Evolutionary conservation across 2,888 invertebrate genomes (phyloP), one percentile per base, ranked within the genome.

Genomic region (Sialis fuliginosa): DNA sequence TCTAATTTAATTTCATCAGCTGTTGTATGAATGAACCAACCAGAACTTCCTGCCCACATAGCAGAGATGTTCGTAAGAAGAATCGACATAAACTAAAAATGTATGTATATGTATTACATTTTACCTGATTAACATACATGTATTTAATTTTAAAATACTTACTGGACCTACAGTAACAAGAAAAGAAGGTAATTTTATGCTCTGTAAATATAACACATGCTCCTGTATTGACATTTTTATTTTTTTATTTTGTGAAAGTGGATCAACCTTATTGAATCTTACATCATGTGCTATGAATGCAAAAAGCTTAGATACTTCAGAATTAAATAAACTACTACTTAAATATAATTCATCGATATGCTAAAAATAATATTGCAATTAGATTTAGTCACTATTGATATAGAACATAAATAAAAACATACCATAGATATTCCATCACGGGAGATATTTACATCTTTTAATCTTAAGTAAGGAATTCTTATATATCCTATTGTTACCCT

Each of bases 301-400:
- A 4, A 90, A 67, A 9, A 89, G 64, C 62, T 90, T 90, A 22
- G 85, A 86, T 46, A 89, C 82, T 55, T 89, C 89, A 2, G 88
- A 87, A 61, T 87, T 90, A 54, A 90, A 78, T 59, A 88, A 81
- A 65, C 88, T 90, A 61, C 89, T 90, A 47, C 84, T 78, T 53
- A 90, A 74, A 52, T 86, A 81, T 54, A 90, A 75, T 62, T 88
- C 85, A 58, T 88, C 82, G 49, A 90, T 81, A 64, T 87, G 81
- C 89, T 90, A 62, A 31, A 67, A 67, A 49, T 54, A 53, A 52
- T 34, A 30, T 33, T 32, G 6, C n/a, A 31, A 12, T 32, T n/a
- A 33, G 33, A 35, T 35, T 9, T 35, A 35, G 9, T 35, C n/a
- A 9, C 8, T 35, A 3, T 35, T 4, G 9, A 37, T 37, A 6